Conservation (phyloP, 1,140 invertebrate species). For the Drosophila insularis region DNA sequence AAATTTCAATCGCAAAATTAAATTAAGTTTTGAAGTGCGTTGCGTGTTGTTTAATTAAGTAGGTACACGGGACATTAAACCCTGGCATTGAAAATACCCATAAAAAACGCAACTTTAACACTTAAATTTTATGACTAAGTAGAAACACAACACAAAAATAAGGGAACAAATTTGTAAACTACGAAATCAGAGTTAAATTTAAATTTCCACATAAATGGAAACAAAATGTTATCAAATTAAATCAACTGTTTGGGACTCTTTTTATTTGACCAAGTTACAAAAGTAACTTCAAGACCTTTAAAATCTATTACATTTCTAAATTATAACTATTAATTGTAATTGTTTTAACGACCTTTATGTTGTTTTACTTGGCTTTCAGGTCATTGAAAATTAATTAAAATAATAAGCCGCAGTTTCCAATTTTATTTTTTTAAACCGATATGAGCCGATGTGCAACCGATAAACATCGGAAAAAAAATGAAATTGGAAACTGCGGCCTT, state of each 20-base stretch:
- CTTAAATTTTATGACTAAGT: conserved; percentile 36
- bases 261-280: background rate
- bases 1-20: conserved; percentile 47
- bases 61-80: conserved; percentile 31
- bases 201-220: background rate
- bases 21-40: conserved; percentile 51
- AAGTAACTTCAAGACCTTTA: too few relatives aligned
- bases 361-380: too few relatives aligned
- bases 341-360: too few relatives aligned
- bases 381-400: too few relatives aligned
- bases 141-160: background rate
- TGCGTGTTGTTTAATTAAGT: conserved; percentile 56
- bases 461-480: too few relatives aligned
- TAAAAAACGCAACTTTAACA: conserved; percentile 57
- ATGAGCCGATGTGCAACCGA: too few relatives aligned
- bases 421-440: too few relatives aligned
- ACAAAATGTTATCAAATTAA: background rate
- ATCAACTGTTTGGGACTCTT: background rate
- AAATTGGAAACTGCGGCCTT: too few relatives aligned
- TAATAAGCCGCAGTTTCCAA: too few relatives aligned
- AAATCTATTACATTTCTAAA: too few relatives aligned
- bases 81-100: conserved; percentile 40
- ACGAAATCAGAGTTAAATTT: background rate
- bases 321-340: too few relatives aligned
- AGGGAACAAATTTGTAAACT: background rate